Evolutionary conservation across 1,140 invertebrate genomes (phyloP), one percentile per base, ranked within the genome.

Genomic region (Stegodyphus dumicola): DNA sequence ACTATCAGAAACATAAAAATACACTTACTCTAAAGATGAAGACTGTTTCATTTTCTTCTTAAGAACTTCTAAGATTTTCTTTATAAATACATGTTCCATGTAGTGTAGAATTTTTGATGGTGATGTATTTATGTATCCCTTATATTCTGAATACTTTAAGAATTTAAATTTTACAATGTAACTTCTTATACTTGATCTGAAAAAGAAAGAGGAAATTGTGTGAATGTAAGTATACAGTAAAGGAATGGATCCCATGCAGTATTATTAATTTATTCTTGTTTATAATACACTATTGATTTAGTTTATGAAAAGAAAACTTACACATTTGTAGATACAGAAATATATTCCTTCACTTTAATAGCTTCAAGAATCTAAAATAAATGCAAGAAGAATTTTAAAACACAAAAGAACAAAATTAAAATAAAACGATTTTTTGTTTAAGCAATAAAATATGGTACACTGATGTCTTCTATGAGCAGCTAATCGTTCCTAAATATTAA

Each of bases 141-240:
- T 93, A 87, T 97, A 98, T 17, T 92, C 93, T 56, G 93, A 91
- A n/a, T 93, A 89, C 0, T 95, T 94, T 48, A 97, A 90, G 89
- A 96, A 96, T 18, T 93, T 90, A 67, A 97, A 94, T 9, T 89
- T 91, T 5, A 91, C 73, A 10, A 73, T 87, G 86, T 90, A 91
- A 71, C 33, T 69, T 65, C 85, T 81, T 7, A n/a, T 54, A 33
- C 48, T 56, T 6, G 15, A n/a, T 49, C 71, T 79, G 52, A 52
- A 66, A 75, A 70, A 71, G 65, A 49, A 6, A 81, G 60, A 4
- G 49, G 71, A 81, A 11, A 73, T 48, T 11, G 17, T 60, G 56
- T 60, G 56, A 60, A 60, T 11, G 15, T 15, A 60, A 1, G 5
- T 60, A 60, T 60, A 60, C 1, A 11, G 15, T 9, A 60, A 60